Conservation (phyloP, 37 sponge, comb jelly and placozoan species). For the Crambe crambe region DNA sequence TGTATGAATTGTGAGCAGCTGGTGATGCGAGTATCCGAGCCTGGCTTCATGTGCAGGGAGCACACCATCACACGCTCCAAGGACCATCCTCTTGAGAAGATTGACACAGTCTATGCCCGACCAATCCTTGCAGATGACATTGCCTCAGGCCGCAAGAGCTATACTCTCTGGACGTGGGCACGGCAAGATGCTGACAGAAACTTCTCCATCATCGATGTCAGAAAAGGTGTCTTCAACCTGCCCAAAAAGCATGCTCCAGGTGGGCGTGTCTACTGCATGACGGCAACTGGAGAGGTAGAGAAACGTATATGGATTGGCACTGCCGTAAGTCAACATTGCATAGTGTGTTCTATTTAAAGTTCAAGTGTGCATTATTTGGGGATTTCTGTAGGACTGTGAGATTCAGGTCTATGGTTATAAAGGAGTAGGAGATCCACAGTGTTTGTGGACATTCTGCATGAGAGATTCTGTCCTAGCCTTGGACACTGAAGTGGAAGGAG, state of each 20-base stretch:
- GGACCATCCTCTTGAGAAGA: conserved; percentile 77
- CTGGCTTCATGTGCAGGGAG: conserved; percentile 77
- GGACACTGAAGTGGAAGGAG: conserved; percentile 65
- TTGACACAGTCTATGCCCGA: conserved; percentile 62
- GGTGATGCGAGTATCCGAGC: conserved; percentile 47
- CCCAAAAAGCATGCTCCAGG: conserved; percentile 72
- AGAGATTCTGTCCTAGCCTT: conserved; percentile 77
- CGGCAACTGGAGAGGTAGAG: conserved; percentile 82
- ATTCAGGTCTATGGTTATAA: conserved; percentile 83
- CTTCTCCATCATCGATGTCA: conserved; percentile 73
- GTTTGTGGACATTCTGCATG: conserved; percentile 73
- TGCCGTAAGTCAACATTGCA: conserved; percentile 55
- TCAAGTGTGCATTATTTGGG: neutral
- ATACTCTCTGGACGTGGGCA: conserved; percentile 78
- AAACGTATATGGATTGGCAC: conserved; percentile 85
- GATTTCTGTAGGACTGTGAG: conserved; percentile 55
- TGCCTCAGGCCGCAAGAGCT: conserved; percentile 23
- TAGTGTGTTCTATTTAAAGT: neutral
- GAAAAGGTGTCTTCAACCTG: conserved; percentile 63
- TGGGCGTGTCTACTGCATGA: conserved; percentile 82
- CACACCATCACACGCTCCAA: conserved; percentile 53
- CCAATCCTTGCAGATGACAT: conserved; percentile 46
- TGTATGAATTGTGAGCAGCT: conserved; percentile 30
- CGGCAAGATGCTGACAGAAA: conserved; percentile 64
- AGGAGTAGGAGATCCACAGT: conserved; percentile 61